Evolutionary conservation across 2,113 vertebrate species (phyloP).

Genomic region (Sceloporus tristichus): DNA sequence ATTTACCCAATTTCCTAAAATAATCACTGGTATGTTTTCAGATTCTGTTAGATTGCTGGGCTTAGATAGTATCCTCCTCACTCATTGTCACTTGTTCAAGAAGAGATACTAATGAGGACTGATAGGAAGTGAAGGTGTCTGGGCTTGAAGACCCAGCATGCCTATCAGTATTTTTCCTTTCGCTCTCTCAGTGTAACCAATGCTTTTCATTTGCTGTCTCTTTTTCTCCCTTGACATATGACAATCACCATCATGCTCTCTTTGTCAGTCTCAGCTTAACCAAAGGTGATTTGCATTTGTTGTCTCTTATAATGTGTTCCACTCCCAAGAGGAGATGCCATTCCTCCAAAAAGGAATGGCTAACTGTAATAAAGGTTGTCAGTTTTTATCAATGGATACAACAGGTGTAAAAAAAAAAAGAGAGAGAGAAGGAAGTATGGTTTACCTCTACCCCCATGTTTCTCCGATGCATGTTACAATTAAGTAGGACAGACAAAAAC

Average conservation of each 20-base stretch:
- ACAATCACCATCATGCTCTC: background rate
- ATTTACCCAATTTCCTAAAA: conserved; percentile 20
- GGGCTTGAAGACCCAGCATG: background rate
- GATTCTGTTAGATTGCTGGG: background rate
- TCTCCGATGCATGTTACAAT: background rate
- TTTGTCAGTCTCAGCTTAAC: conserved; percentile 1
- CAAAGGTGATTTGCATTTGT: conserved; percentile 6
- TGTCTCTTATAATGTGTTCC: conserved; percentile 8
- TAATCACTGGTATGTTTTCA: background rate
- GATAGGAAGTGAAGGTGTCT: conserved; percentile 4
- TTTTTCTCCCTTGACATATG: background rate
- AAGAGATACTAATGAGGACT: conserved; percentile 1
- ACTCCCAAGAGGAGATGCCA: conserved; percentile 1
- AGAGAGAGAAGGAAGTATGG: too few species aligned
- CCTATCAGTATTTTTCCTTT: background rate
- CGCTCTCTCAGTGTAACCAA: background rate
- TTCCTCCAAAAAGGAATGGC: background rate
- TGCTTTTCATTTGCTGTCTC: background rate
- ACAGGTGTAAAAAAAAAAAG: background rate
- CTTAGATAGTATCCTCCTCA: background rate
- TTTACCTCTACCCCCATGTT: background rate
- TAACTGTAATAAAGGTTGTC: background rate
- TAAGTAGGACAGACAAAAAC: conserved; percentile 11
- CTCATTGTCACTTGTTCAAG: background rate
- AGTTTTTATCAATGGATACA: conserved; percentile 38